Conservation (phyloP, 2,888 invertebrate species). For the Leptinotarsa haldemani region DNA sequence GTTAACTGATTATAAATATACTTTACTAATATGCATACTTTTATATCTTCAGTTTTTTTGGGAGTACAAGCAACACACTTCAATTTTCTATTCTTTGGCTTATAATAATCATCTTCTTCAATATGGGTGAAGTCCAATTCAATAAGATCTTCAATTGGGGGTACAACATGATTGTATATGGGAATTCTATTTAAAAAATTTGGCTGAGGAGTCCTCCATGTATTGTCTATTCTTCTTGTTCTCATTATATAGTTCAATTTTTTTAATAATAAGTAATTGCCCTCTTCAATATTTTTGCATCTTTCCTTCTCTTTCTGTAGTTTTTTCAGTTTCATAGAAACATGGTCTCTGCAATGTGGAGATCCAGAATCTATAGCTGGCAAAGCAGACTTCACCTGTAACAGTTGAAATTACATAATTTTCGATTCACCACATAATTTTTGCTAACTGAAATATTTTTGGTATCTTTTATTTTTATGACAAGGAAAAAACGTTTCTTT, state of each 20-base stretch:
- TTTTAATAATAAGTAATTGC: slow-evolving; percentile 78
- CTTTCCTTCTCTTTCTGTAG: slow-evolving; percentile 77
- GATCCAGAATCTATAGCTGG: slow-evolving; percentile 76
- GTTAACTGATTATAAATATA: too few relatives aligned
- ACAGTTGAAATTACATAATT: neutral
- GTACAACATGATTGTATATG: slow-evolving; percentile 47
- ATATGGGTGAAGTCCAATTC: slow-evolving; percentile 39
- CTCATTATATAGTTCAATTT: slow-evolving; percentile 76
- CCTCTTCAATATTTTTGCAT: slow-evolving; percentile 72
- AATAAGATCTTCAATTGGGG: slow-evolving; percentile 46
- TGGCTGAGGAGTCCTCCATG: slow-evolving; percentile 74
- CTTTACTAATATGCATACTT: slow-evolving; percentile 16
- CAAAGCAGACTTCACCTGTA: slow-evolving; percentile 73
- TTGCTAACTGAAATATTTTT: neutral
- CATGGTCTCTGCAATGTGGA: slow-evolving; percentile 75
- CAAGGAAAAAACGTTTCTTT: too few relatives aligned
- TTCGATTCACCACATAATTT: neutral
- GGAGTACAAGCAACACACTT: slow-evolving; percentile 54
- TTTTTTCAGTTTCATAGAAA: slow-evolving; percentile 76
- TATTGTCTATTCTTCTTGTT: slow-evolving; percentile 75
- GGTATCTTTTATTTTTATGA: too few relatives aligned
- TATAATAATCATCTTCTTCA: slow-evolving; percentile 11
- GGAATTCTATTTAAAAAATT: slow-evolving; percentile 61
- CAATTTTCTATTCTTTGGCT: slow-evolving; percentile 43
- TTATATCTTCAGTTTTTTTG: slow-evolving; percentile 32